Evolutionary conservation across 2,888 invertebrate genomes (phyloP).

Genomic region (Eupithecia subumbrata): DNA sequence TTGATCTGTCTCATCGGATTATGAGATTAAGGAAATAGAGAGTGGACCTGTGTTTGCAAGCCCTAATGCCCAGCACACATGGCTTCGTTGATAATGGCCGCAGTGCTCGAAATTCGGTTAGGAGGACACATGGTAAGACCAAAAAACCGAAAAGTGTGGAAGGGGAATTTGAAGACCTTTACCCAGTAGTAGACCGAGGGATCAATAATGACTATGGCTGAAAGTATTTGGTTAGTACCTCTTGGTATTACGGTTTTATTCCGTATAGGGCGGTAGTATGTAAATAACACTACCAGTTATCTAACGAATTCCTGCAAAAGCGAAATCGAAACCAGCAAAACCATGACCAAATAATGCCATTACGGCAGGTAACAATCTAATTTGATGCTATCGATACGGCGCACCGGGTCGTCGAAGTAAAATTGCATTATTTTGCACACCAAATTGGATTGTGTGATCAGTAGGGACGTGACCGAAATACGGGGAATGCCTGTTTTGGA

Average conservation of each 20-base stretch:
- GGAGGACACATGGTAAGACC: neutral
- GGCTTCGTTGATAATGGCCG: too few species aligned
- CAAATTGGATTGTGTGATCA: slow-evolving; percentile 69
- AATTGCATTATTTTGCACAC: slow-evolving; percentile 71
- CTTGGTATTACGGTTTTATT: neutral
- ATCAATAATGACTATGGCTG: neutral
- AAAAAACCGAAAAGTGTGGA: neutral
- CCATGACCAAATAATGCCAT: slow-evolving; percentile 54
- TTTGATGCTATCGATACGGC: slow-evolving; percentile 66
- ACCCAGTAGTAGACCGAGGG: neutral
- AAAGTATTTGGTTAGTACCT: neutral
- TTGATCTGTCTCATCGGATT: too few species aligned
- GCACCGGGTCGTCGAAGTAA: slow-evolving; percentile 53
- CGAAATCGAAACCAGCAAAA: slow-evolving; percentile 15
- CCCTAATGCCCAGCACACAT: too few species aligned
- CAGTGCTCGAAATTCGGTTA: too few species aligned
- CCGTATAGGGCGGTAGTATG: neutral
- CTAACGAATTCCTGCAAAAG: slow-evolving; percentile 4
- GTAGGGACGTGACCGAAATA: slow-evolving; percentile 62
- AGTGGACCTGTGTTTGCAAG: too few species aligned
- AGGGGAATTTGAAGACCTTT: neutral
- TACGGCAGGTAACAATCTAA: slow-evolving; percentile 67
- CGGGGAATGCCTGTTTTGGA: slow-evolving; percentile 49
- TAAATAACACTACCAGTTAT: neutral
- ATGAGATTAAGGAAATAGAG: too few species aligned